Conservation (phyloP, 2,888 invertebrate genomes). For the Vanessa cardui region DNA sequence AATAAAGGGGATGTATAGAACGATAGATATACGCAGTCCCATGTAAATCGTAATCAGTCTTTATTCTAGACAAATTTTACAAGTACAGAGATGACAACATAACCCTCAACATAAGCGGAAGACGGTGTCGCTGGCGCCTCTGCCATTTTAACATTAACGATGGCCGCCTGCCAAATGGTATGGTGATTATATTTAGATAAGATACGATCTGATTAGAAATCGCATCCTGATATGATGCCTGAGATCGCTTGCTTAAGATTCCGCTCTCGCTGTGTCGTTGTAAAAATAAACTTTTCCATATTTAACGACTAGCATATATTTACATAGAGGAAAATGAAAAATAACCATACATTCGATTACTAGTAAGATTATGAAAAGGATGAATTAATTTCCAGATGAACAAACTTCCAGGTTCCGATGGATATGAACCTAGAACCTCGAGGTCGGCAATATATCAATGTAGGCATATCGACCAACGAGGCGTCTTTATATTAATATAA, state of each 20-base stretch:
- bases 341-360: background rate
- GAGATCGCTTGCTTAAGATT: slow-evolving; percentile 13
- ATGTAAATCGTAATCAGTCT: too few species aligned
- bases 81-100: background rate
- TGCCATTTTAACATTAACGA: slow-evolving; percentile 6
- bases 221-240: slow-evolving; percentile 14
- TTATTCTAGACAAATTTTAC: too few species aligned
- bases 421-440: too few species aligned
- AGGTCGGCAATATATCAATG: too few species aligned
- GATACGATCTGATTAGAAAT: slow-evolving; percentile 21
- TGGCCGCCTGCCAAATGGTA: slow-evolving; percentile 25
- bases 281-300: slow-evolving; percentile 8
- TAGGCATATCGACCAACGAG: too few species aligned
- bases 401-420: too few species aligned
- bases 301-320: background rate
- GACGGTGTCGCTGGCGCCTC: background rate
- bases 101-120: background rate
- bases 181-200: slow-evolving; percentile 24
- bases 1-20: too few species aligned
- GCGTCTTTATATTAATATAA: too few species aligned
- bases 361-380: background rate
- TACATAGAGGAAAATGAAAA: background rate
- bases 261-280: slow-evolving; percentile 9
- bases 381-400: too few species aligned
- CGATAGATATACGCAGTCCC: too few species aligned